Conservation (phyloP, 2,113 vertebrate genomes). For the Pipra filicauda region DNA sequence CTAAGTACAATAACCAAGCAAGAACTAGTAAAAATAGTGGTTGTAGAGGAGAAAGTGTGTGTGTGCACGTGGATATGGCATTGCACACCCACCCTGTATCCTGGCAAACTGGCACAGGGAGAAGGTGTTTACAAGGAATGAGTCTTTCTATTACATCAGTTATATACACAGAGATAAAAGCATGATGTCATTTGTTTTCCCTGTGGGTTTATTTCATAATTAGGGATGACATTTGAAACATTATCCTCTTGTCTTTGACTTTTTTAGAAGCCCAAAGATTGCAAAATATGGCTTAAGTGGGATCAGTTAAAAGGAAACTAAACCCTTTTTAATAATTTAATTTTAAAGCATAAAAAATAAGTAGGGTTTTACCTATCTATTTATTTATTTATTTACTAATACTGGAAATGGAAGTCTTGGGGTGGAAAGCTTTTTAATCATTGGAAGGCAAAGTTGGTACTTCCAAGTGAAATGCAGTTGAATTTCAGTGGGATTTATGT, state of each 20-base stretch:
- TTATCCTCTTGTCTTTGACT: not conserved
- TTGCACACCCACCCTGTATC: not conserved
- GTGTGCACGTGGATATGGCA: fast-evolving
- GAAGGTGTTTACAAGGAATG: not conserved
- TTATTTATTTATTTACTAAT: not conserved
- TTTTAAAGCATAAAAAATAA: not conserved
- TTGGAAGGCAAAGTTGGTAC: not conserved
- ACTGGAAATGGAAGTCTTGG: not conserved
- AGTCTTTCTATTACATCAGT: not conserved
- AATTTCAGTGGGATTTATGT: not conserved
- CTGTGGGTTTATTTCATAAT: constrained; percentile 33
- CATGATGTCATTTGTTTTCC: constrained; percentile 32
- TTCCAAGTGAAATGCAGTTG: not conserved
- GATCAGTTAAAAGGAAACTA: not conserved
- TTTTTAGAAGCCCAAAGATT: not conserved
- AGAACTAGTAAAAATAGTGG: not conserved
- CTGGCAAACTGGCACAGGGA: not conserved
- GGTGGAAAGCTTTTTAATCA: not conserved
- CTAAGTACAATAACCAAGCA: not conserved
- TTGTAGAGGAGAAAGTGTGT: not conserved
- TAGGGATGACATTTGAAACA: not conserved
- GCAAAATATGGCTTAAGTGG: not conserved
- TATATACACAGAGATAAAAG: not conserved
- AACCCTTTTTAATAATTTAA: not conserved
- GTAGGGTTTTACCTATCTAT: not conserved